These are phyloP conservation scores for Cephalopachus bancanus DNA, from an alignment of 2,797 vertebrate species.

Conservation along the genomic window DNA sequence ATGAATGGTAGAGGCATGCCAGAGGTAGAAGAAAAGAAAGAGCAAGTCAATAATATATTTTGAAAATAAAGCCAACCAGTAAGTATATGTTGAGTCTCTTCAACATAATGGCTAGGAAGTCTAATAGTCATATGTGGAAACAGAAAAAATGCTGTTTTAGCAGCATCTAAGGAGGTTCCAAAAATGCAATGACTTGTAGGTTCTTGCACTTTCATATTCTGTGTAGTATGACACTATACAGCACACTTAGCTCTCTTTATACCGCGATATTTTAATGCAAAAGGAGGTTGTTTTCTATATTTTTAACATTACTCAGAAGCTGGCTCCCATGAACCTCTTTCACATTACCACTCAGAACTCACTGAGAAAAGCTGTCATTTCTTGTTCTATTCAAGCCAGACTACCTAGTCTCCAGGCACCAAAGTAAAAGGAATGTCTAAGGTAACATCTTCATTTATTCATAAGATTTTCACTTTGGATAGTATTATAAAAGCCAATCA, in stretches of 20 bases:
- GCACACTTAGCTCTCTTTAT: background rate
- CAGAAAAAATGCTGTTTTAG: constrained; percentile 42
- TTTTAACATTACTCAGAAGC: constrained; percentile 5
- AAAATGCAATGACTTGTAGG: background rate
- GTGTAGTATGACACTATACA: background rate
- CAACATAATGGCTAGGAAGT: constrained; percentile 19
- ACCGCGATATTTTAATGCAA: background rate
- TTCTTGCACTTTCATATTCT: background rate
- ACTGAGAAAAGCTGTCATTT: constrained; percentile 49
- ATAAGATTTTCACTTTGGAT: constrained; percentile 47
- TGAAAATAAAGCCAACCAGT: constrained; percentile 35
- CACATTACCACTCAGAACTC: constrained; percentile 48
- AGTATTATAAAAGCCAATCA: constrained; percentile 63
- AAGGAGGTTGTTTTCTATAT: constrained; percentile 12
- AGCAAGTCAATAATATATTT: background rate
- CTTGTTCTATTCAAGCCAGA: constrained; percentile 54
- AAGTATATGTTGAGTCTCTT: constrained; percentile 45
- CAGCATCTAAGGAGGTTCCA: constrained; percentile 41
- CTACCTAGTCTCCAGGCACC: background rate
- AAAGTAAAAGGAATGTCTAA: constrained; percentile 17
- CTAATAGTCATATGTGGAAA: background rate
- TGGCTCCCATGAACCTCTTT: background rate
- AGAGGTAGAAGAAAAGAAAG: background rate
- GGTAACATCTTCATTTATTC: constrained; percentile 71
- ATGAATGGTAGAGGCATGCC: background rate